Conservation (phyloP, 2,888 invertebrate genomes). For the Dorcus parallelipipedus region DNA sequence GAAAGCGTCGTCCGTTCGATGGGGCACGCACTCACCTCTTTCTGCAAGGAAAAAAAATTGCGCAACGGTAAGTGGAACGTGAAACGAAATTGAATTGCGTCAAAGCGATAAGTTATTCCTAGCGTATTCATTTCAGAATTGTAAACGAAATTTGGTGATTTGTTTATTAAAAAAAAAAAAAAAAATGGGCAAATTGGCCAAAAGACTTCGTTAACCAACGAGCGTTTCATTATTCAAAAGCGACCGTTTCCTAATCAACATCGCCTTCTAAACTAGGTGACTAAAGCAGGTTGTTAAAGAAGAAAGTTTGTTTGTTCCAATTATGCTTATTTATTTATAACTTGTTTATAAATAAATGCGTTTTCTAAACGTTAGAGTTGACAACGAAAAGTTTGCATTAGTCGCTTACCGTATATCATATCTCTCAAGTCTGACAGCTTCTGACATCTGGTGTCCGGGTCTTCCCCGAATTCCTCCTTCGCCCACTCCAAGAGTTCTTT, state of each 20-base stretch:
- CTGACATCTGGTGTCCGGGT: slow-evolving; percentile 64
- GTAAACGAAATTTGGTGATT: not conserved
- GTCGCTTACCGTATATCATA: slow-evolving; percentile 65
- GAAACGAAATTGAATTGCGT: too few relatives aligned
- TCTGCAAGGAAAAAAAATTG: slow-evolving; percentile 50
- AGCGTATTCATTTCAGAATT: too few relatives aligned
- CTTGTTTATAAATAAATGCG: too few relatives aligned
- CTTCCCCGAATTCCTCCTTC: slow-evolving; percentile 64
- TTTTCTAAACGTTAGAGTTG: not conserved
- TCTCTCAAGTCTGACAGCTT: slow-evolving; percentile 70
- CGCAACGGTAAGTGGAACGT: not conserved
- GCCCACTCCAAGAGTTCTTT: slow-evolving; percentile 67
- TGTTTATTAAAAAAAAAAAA: too few relatives aligned
- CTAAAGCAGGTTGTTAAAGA: too few relatives aligned
- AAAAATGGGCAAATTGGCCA: not conserved
- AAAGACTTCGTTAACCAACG: too few relatives aligned
- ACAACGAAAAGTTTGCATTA: not conserved
- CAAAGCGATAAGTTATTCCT: too few relatives aligned
- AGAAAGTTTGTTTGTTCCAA: too few relatives aligned
- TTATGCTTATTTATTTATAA: too few relatives aligned
- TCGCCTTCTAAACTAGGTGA: too few relatives aligned
- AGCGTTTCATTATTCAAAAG: too few relatives aligned
- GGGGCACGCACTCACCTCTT: slow-evolving; percentile 69
- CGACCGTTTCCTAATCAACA: too few relatives aligned
- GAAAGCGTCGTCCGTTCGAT: slow-evolving; percentile 73